Conservation (phyloP, 2,888 invertebrate species). For the Eupeodes latifasciatus region DNA sequence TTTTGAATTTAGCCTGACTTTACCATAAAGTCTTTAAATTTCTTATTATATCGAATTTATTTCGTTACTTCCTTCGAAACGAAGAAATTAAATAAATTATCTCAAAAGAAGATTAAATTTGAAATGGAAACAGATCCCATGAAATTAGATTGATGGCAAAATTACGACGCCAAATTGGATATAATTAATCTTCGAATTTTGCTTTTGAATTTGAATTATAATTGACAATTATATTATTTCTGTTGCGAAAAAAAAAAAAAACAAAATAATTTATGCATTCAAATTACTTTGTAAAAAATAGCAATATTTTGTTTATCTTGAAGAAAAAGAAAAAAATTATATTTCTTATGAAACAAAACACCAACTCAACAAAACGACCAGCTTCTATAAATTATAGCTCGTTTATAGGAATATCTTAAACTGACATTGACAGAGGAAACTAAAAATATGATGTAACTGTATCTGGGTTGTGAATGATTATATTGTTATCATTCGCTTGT, state of each 20-base stretch:
- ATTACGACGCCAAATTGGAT: neutral
- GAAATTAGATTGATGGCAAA: neutral
- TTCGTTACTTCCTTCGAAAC: neutral
- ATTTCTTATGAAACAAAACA: neutral
- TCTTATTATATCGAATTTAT: neutral
- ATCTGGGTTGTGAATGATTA: neutral
- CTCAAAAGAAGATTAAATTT: neutral
- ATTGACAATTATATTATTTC: neutral
- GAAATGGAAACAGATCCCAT: neutral
- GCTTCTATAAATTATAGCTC: neutral
- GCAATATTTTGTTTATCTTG: neutral
- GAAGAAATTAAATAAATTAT: neutral
- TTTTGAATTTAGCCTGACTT: too few species aligned
- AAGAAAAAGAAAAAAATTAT: neutral
- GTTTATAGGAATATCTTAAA: neutral
- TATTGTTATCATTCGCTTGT: neutral
- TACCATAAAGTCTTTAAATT: neutral
- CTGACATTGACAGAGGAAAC: conserved; percentile 16
- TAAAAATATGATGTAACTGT: conserved; percentile 12
- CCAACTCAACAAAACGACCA: neutral
- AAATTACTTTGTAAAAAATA: neutral
- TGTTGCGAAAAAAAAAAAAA: neutral
- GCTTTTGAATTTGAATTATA: neutral
- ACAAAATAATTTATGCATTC: neutral
- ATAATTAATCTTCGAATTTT: neutral